Evolutionary conservation across 2,888 invertebrate species (phyloP), one percentile per base, ranked within the genome.

Genomic region (Tiliacea aurago): DNA sequence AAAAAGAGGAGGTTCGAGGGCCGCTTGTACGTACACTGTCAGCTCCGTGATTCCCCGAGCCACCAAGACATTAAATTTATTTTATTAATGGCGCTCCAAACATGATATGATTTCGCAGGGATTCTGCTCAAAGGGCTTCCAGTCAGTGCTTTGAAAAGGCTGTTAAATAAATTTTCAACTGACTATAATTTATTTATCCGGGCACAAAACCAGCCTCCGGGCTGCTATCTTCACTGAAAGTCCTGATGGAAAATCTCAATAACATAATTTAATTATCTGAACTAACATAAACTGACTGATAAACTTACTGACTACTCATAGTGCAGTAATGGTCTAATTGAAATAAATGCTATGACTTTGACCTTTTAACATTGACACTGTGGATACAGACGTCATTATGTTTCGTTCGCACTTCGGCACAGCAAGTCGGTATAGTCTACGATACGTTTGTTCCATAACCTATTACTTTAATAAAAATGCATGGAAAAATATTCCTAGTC

Each of bases 21-120:
- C 10, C 15, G 43, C 20, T 51, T 73, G n/a, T n/a, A n/a, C n/a
- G 45, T 59, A 51, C 9, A 59, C 20, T 45, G 37, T 59, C 33
- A 59, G 4, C 3, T 37, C 15, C 20, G 15, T 45, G 10, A 37
- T 51, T 7, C 5, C 9, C 28, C 18, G 41, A 47, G 71, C 49
- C n/a, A 18, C 18, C 10, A 15, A 18, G n/a, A 51, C 20, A 72
- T 53, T 53, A 11, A 45, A 73, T 37, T 73, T 45, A 45, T 37
- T 59, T 73, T 28, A 51, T 37, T 68, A 20, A 53, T 9, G 45
- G 33, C 23, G 3, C 20, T 37, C 4, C 0, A 11, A 73, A 18
- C 43, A 18, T n/a, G 43, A 73, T 15, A 15, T 1, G 4, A 23
- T 37, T 20, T 51, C 33, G 23, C 61, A 33, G 3, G 13, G 15